Base-by-base conservation (phyloP, 2,888 invertebrate species). In the Chymomyza procnemis region DNA sequence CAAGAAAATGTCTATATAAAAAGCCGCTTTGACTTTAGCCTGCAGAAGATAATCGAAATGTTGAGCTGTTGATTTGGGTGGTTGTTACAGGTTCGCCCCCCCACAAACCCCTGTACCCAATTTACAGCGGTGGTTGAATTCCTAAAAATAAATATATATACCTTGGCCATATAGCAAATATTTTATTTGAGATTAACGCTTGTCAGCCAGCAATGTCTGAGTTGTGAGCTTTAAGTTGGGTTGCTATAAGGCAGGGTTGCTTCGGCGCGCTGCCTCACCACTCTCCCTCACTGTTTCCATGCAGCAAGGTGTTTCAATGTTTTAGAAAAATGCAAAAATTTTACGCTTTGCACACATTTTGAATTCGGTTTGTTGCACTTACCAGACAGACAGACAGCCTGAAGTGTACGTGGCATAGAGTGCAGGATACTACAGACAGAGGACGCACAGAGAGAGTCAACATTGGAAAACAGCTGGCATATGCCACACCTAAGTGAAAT, bases 281-380 rank as follows among this genome's bases (percentile, higher is more conserved):
- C 46, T 52, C 30, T 16, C 59, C 47, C 26, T 26, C 30, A 48
- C 57, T 6, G 22, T 60, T 22, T 59, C 34, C 12, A 41, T 41
- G 34, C 34, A 12, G 12, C n/a, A 41, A 41, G 34, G 34, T 41
- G 34, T 41, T 41, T 41, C 34, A 41, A 41, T 41, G 34, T 57
- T 61, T 61, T 69, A 68, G 64, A 73, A 71, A 73, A 77, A 82
- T 81, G 84, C 81, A 81, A 79, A 73, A 76, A 69, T 68, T 61
- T 48, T 66, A 59, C 64, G 67, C 48, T 26, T 21, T 48, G 54
- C 55, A 65, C 56, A 70, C 74, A 72, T 67, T 83, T 82, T 73
- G 70, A 78, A 79, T 83, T 83, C 83, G 83, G 80, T 80, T 85
- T 84, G 83, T 85, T 84, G 83, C 83, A 84, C 85, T 85, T 85